Percentiles rank a stretch among this genome's conserved stretches.
phyloP scores from a whole-genome alignment of 2,113 vertebrate species.

The Proterorhinus semilunaris region DNA sequence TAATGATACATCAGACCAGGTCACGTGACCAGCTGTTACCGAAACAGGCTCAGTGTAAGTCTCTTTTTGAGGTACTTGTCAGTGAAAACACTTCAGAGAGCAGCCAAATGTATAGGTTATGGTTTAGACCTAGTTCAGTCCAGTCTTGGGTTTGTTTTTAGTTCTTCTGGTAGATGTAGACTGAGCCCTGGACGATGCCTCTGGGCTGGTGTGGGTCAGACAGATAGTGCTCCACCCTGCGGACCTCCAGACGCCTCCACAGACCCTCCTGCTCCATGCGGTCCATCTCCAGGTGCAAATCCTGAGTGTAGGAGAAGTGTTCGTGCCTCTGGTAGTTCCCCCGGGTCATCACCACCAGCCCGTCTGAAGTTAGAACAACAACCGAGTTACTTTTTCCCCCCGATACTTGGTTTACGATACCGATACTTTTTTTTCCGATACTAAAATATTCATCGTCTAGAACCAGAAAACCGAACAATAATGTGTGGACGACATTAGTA shows the following conservation, averaged over 20 bases:
- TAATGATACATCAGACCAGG: no score
- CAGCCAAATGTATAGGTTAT: no score
- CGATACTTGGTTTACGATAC: background rate
- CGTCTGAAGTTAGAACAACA: constrained; percentile 21
- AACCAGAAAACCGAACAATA: no score
- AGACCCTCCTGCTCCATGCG: constrained; percentile 40
- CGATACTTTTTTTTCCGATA: no score
- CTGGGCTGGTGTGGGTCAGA: background rate
- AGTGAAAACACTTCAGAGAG: no score
- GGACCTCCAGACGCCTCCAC: background rate
- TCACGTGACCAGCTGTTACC: no score
- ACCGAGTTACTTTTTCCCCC: background rate
- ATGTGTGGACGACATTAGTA: background rate
- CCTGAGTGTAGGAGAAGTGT: background rate
- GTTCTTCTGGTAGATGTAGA: constrained; percentile 30
- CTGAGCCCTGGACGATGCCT: background rate
- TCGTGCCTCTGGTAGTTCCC: background rate
- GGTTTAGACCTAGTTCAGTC: background rate
- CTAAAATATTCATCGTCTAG: no score
- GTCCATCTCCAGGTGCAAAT: constrained; percentile 27
- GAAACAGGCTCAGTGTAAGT: no score
- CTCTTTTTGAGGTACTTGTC: no score
- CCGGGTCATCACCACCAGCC: constrained; percentile 7
- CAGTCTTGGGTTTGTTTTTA: background rate
- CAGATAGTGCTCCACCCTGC: background rate